Base-by-base conservation (phyloP, 2,113 vertebrate species). In the Panthera leo region DNA sequence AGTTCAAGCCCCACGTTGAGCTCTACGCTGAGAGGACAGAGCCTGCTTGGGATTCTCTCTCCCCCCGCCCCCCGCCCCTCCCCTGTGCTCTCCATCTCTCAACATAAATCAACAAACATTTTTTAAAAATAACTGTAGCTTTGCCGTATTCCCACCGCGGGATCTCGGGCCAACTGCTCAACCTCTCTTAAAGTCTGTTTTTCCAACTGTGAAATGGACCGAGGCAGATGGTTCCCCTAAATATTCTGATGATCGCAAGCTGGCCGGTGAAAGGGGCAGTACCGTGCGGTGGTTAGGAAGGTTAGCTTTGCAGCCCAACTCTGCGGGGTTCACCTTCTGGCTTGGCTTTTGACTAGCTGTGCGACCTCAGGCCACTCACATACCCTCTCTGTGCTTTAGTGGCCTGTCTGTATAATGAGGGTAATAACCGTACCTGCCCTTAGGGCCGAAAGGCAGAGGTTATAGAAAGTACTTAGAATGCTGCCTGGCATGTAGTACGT, bases 261-360 rank as follows among this genome's bases (percentile, higher is more conserved):
- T 63, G 58, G 7, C 25, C 63, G 29, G 14, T 51, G 21, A 36
- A 9, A 55, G 29, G 45, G 18, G 27, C 34, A 53, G 27, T 3
- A 9, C 27, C 2, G 1, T 8, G 31, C 1, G 2, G 51, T 3
- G 6, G 15, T 80, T 29, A 45, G 58, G 7, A 23, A 73, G 5
- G 34, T 48, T 31, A 48, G 4, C 25, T 78, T 70, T 39, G 29
- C 7, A 78, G 82, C 42, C 25, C 29, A 11, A 48, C 13, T 68
- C 68, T 14, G 6, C n/a, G 4, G 61, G 21, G 21, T 80, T 83
- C 48, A 51, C 18, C 61, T 75, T 53, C 67, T 18, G 23, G 5
- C 27, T 61, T 55, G 67, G 42, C 61, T 31, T 7, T 34, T 78
- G 53, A 71, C 51, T 18, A 7, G 55, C 82, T n/a, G 93, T 93